Percentiles rank a stretch among this genome's conserved stretches.
phyloP scores from a whole-genome alignment of 2,113 vertebrate species.

The Chionodraco myersi region DNA sequence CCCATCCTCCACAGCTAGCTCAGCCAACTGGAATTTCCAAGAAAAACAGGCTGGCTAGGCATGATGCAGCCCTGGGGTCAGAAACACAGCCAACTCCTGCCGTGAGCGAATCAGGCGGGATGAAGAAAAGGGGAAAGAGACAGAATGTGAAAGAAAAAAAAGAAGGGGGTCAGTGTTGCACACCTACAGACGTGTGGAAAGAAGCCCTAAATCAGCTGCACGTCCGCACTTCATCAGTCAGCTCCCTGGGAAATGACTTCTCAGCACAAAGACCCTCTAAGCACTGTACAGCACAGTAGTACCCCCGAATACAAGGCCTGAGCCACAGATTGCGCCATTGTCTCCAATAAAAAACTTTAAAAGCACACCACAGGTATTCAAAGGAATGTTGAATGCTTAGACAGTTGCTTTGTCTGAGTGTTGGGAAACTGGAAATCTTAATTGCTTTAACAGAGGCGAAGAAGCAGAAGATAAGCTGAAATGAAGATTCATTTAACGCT shows the following conservation, averaged over 20 bases:
- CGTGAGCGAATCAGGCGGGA: conserved; percentile 64
- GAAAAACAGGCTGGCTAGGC: conserved; percentile 76
- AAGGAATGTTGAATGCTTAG: conserved; percentile 56
- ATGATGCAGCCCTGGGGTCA: conserved; percentile 71
- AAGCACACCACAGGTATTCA: conserved; percentile 48
- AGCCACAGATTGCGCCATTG: conserved; percentile 43
- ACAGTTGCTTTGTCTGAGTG: conserved; percentile 49
- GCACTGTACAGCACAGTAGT: conserved; percentile 35
- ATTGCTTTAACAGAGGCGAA: conserved; percentile 52
- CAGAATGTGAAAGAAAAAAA: conserved; percentile 7
- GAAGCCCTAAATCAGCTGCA: conserved; percentile 66
- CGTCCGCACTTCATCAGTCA: conserved; percentile 71
- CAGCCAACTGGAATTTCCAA: conserved; percentile 74
- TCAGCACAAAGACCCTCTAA: conserved; percentile 42
- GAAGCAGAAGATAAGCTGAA: conserved; percentile 40
- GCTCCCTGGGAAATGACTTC: conserved; percentile 56
- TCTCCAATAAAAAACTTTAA: conserved; percentile 52
- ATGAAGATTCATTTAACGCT: conserved; percentile 51
- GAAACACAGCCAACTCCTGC: conserved; percentile 70
- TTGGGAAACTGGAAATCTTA: conserved; percentile 58
- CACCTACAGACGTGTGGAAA: conserved; percentile 59
- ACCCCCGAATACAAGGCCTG: conserved; percentile 25
- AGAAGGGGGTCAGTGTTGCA: conserved; percentile 25
- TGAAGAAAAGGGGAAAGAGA: conserved; percentile 27
- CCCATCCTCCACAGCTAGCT: conserved; percentile 59